Conservation (phyloP, 2,888 invertebrate species). For the Quadroppia sp. region DNA sequence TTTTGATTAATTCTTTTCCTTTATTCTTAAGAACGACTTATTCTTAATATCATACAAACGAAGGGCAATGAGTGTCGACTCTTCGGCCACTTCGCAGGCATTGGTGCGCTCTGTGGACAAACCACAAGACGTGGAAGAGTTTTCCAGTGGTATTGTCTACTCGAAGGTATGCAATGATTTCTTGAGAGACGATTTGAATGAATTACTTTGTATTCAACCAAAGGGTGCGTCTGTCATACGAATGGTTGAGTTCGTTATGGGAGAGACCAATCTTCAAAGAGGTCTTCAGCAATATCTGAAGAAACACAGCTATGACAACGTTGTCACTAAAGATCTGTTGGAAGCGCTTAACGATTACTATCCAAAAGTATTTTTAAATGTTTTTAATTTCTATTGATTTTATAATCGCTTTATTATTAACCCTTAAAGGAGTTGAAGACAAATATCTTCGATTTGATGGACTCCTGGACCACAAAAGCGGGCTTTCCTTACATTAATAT, state of each 20-base stretch:
- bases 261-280: background rate
- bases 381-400: background rate
- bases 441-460: slow-evolving; percentile 60
- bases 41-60: slow-evolving; percentile 22
- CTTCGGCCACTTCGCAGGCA: slow-evolving; percentile 38
- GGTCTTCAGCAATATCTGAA: background rate
- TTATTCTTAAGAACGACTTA: too few species aligned
- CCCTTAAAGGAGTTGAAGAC: background rate
- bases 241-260: slow-evolving; percentile 61
- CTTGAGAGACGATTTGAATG: background rate
- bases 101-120: slow-evolving; percentile 22
- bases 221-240: slow-evolving; percentile 83
- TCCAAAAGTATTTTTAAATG: slow-evolving; percentile 23
- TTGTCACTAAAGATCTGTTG: slow-evolving; percentile 22
- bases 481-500: slow-evolving; percentile 71
- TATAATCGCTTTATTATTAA: background rate
- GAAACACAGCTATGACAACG: background rate
- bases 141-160: slow-evolving; percentile 35
- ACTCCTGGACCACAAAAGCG: slow-evolving; percentile 76
- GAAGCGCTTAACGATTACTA: background rate
- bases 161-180: slow-evolving; percentile 26
- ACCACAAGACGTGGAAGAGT: background rate
- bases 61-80: slow-evolving; percentile 33
- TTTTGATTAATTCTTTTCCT: background rate
- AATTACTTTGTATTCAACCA: slow-evolving; percentile 52